phyloP scores from a whole-genome alignment of 2,888 invertebrate species.

The Amorpha juglandis region DNA sequence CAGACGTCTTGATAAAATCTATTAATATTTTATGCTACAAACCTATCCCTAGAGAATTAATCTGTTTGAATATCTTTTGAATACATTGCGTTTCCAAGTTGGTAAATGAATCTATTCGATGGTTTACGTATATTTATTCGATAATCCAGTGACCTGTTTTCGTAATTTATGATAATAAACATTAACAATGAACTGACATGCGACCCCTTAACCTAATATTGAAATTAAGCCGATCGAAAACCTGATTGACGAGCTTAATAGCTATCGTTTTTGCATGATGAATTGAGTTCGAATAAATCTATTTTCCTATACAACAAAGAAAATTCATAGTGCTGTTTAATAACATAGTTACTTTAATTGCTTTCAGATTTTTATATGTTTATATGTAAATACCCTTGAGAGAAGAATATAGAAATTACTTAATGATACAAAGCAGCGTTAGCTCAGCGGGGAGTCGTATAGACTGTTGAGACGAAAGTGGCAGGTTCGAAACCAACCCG shows the following conservation, averaged over 20 bases:
- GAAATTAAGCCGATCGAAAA: slow-evolving; percentile 21
- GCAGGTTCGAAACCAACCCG: too few species aligned
- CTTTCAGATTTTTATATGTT: too few species aligned
- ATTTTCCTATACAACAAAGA: neutral
- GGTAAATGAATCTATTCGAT: neutral
- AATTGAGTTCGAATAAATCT: neutral
- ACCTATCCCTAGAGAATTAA: neutral
- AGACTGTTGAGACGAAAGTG: too few species aligned
- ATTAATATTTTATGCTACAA: slow-evolving; percentile 14
- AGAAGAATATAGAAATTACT: too few species aligned
- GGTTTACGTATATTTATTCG: neutral
- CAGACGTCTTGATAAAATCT: neutral
- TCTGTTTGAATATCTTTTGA: neutral
- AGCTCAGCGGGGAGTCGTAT: too few species aligned
- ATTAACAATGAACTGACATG: slow-evolving; percentile 26
- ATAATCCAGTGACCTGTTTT: slow-evolving; percentile 13
- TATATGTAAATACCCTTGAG: too few species aligned
- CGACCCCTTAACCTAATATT: slow-evolving; percentile 27
- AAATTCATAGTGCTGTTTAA: too few species aligned
- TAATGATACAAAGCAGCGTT: too few species aligned
- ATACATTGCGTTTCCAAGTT: neutral
- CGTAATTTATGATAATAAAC: slow-evolving; percentile 26
- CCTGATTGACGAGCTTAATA: slow-evolving; percentile 13
- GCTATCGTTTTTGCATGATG: neutral
- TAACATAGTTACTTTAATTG: too few species aligned